Percentiles rank a stretch among this genome's conserved stretches.
Conservation (phyloP, 1,140 invertebrate genomes). For the Formica exsecta region DNA sequence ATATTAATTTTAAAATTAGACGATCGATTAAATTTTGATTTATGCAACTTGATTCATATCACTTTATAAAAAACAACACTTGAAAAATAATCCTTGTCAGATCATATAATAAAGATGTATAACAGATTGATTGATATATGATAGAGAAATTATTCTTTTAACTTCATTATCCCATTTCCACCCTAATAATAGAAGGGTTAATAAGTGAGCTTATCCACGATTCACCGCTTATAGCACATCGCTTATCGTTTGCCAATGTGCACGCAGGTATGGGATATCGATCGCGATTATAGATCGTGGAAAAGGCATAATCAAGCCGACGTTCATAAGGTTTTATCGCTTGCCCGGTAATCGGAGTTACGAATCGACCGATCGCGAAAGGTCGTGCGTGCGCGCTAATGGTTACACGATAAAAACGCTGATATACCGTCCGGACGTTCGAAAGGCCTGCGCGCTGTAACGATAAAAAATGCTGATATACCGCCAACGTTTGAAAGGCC, state of each 20-base stretch:
- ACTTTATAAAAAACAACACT: background rate
- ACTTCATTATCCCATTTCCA: background rate
- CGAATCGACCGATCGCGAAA: conserved; percentile 68
- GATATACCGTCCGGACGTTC: conserved; percentile 61
- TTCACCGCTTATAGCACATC: background rate
- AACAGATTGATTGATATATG: no score
- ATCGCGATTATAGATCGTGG: conserved; percentile 49
- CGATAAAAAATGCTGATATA: conserved; percentile 66
- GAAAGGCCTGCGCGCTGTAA: conserved; percentile 62
- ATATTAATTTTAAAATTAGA: background rate
- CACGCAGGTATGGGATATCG: conserved; percentile 18
- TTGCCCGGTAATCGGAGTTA: conserved; percentile 57
- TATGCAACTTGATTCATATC: background rate
- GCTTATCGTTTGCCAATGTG: conserved; percentile 1
- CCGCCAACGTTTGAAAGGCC: conserved; percentile 62
- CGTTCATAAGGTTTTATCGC: conserved; percentile 63
- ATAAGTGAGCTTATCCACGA: background rate
- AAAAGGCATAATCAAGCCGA: conserved; percentile 50
- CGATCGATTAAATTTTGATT: background rate
- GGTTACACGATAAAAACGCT: conserved; percentile 61
- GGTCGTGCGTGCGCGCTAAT: conserved; percentile 67
- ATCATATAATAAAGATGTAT: no score
- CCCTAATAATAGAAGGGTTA: background rate
- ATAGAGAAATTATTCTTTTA: no score
- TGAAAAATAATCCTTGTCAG: no score